phyloP scores from a whole-genome alignment of 2,888 invertebrate species.

The Mesopsocus fuscifrons region DNA sequence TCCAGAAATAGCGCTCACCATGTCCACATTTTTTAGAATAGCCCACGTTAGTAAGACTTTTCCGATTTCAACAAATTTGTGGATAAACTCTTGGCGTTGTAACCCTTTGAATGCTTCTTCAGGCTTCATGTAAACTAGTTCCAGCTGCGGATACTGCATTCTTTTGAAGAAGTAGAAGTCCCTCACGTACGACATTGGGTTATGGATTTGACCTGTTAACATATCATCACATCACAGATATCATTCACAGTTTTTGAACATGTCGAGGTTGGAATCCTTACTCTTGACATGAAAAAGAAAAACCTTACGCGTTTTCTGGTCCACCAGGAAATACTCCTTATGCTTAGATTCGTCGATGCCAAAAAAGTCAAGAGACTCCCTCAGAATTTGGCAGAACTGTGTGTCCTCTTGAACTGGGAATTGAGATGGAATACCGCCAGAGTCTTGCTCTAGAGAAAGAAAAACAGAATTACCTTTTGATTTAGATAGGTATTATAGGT shows the following conservation, averaged over 20 bases:
- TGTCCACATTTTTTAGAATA: conserved; percentile 77
- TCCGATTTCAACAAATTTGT: conserved; percentile 94
- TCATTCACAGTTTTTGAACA: background rate
- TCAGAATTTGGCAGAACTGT: conserved; percentile 82
- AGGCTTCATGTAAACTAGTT: conserved; percentile 80
- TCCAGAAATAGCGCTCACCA: too few species aligned
- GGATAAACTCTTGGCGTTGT: conserved; percentile 73
- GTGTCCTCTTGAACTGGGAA: conserved; percentile 98
- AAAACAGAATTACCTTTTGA: background rate
- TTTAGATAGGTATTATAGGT: background rate
- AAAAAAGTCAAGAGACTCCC: conserved; percentile 92
- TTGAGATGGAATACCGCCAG: conserved; percentile 91
- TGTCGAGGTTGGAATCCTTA: too few species aligned
- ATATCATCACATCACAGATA: background rate
- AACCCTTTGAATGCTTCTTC: conserved; percentile 78
- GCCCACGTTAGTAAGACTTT: conserved; percentile 87
- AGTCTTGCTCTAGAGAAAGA: conserved; percentile 44
- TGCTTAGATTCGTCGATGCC: conserved; percentile 82
- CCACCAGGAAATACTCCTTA: conserved; percentile 85
- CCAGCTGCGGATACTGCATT: conserved; percentile 93
- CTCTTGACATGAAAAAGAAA: too few species aligned
- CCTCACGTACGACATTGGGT: conserved; percentile 84
- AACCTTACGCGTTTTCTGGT: conserved; percentile 87
- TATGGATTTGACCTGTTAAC: conserved; percentile 79
- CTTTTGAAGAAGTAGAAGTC: conserved; percentile 92